Evolutionary conservation across 2,113 vertebrate genomes (phyloP).

Genomic region (Aptenodytes patagonicus): DNA sequence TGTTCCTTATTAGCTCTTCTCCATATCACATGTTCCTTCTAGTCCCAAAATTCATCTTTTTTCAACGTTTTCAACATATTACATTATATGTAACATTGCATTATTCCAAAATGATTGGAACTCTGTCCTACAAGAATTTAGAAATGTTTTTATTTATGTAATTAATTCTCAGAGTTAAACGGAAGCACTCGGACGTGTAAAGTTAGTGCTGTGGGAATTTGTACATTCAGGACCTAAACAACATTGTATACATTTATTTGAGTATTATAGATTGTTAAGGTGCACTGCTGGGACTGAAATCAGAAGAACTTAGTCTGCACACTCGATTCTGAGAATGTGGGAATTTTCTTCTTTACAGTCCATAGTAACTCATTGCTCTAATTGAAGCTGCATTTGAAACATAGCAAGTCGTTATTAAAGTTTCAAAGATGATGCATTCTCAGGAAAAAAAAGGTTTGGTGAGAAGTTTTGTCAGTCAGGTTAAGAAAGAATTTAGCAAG

Average conservation of each 20-base stretch:
- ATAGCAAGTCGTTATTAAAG: not conserved
- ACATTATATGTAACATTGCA: not conserved
- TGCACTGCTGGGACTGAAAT: not conserved
- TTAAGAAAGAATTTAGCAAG: not conserved
- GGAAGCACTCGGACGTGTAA: not conserved
- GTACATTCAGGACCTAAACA: not conserved
- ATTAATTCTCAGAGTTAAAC: not conserved
- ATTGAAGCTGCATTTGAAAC: not conserved
- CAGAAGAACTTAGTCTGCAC: not conserved
- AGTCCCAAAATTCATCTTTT: not conserved
- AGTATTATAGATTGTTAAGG: not conserved
- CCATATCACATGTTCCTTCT: not conserved
- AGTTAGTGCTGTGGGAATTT: not conserved
- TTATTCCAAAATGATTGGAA: not conserved
- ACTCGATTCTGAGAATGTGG: not conserved
- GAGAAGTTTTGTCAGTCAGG: not conserved
- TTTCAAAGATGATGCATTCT: not conserved
- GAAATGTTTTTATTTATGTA: not conserved
- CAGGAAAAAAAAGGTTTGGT: not conserved
- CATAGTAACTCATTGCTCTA: not conserved
- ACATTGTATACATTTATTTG: not conserved
- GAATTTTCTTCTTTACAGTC: not conserved
- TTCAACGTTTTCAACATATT: not conserved
- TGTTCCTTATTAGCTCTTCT: not conserved
- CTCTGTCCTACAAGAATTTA: not conserved